These are phyloP conservation scores for Cervus canadensis DNA, from an alignment of 2,113 vertebrate species.

Conservation along the genomic window DNA sequence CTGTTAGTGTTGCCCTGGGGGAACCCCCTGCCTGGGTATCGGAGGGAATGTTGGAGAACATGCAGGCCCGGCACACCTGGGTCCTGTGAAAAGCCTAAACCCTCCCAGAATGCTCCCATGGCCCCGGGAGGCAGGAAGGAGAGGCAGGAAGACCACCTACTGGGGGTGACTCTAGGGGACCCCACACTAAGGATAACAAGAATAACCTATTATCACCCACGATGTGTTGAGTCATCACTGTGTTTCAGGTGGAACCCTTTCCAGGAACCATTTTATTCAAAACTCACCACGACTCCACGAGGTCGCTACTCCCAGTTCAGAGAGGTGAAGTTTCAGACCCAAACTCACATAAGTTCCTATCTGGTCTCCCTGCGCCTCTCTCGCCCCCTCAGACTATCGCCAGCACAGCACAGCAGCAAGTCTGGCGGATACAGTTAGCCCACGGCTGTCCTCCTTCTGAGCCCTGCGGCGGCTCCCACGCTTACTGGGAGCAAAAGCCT, in stretches of 20 bases:
- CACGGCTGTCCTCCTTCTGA: accelerated
- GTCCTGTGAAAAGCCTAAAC: background rate
- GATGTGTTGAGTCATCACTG: background rate
- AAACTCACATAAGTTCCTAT: background rate
- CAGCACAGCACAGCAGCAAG: background rate
- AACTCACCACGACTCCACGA: background rate
- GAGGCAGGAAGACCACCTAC: background rate
- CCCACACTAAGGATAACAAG: background rate
- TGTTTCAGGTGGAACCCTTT: background rate
- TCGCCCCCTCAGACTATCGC: background rate
- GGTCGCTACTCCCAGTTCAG: background rate
- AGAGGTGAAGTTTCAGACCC: background rate
- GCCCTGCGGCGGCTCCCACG: accelerated
- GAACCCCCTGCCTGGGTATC: background rate
- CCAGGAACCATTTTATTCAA: background rate
- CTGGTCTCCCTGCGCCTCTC: background rate
- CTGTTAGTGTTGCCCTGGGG: background rate
- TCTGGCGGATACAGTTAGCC: background rate
- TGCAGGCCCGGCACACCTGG: background rate
- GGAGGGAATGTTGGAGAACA: background rate
- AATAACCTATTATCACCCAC: background rate
- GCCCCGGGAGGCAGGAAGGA: background rate
- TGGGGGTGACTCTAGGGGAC: background rate
- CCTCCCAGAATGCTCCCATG: background rate
- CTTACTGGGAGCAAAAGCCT: background rate